Evolutionary conservation across 2,113 vertebrate genomes (phyloP).

Genomic region (Spilogale gracilis): DNA sequence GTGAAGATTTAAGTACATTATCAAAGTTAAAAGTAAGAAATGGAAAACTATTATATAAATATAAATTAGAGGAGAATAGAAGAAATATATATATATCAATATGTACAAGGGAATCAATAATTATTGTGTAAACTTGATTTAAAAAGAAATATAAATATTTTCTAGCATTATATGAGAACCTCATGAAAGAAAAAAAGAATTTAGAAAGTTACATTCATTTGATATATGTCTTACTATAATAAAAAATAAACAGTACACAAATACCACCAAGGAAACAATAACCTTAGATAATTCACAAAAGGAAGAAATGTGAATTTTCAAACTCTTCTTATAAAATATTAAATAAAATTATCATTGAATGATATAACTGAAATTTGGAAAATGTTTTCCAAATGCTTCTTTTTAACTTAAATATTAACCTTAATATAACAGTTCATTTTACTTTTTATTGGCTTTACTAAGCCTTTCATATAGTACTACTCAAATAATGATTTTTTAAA

Average conservation of each 20-base stretch:
- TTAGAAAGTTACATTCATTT: background rate
- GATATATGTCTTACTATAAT: background rate
- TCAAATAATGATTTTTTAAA: background rate
- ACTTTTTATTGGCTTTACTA: background rate
- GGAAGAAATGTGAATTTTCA: background rate
- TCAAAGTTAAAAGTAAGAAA: background rate
- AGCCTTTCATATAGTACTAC: background rate
- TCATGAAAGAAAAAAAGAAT: background rate
- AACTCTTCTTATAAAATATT: background rate
- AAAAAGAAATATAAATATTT: background rate
- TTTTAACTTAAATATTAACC: slow-evolving; percentile 37
- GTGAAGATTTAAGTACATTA: background rate
- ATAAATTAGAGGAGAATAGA: background rate
- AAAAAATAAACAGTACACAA: background rate
- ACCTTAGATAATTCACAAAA: background rate
- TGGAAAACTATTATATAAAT: background rate
- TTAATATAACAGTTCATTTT: slow-evolving; percentile 14
- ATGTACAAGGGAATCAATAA: background rate
- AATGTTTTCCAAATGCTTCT: background rate
- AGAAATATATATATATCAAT: background rate
- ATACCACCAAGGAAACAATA: background rate
- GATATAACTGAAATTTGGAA: background rate
- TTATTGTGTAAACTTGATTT: background rate
- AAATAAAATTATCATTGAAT: background rate
- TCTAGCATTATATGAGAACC: background rate